These are phyloP conservation scores for Cyaniris semiargus DNA, from an alignment of 2,888 invertebrate genomes.

Conservation along the genomic window DNA sequence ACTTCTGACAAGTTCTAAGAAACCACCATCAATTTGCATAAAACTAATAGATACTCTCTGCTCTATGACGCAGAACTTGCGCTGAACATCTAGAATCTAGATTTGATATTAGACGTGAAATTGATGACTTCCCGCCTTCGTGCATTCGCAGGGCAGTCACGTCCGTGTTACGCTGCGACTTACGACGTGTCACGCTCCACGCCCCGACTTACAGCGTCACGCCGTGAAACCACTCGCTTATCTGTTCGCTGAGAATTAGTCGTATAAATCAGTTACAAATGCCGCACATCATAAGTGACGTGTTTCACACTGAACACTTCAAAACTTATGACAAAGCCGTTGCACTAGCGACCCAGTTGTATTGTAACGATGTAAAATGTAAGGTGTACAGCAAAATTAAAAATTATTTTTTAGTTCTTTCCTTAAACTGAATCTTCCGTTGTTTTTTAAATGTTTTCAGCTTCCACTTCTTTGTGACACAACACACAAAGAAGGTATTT, in stretches of 20 bases:
- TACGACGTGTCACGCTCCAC: conserved; percentile 24
- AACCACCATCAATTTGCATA: not conserved
- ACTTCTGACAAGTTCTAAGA: too few relatives aligned
- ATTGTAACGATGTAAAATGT: too few relatives aligned
- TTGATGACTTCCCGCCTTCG: not conserved
- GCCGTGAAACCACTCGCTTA: conserved; percentile 7
- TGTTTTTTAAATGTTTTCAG: too few relatives aligned
- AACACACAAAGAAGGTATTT: too few relatives aligned
- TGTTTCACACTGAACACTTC: not conserved
- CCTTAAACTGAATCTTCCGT: too few relatives aligned
- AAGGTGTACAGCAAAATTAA: too few relatives aligned
- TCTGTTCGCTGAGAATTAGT: conserved; percentile 6
- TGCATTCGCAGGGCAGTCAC: conserved; percentile 22
- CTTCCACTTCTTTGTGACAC: too few relatives aligned
- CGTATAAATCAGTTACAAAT: conserved; percentile 15
- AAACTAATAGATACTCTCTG: not conserved
- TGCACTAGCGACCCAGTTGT: not conserved
- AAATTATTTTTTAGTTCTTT: too few relatives aligned
- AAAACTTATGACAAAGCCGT: not conserved
- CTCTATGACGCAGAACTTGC: not conserved
- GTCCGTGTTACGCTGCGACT: conserved; percentile 12
- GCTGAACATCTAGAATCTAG: not conserved
- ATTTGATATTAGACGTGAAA: not conserved
- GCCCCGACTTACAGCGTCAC: conserved; percentile 18
- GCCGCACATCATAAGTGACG: not conserved